phyloP scores from a whole-genome alignment of 2,888 invertebrate genomes.

The Thysanoteuthis rhombus region DNA sequence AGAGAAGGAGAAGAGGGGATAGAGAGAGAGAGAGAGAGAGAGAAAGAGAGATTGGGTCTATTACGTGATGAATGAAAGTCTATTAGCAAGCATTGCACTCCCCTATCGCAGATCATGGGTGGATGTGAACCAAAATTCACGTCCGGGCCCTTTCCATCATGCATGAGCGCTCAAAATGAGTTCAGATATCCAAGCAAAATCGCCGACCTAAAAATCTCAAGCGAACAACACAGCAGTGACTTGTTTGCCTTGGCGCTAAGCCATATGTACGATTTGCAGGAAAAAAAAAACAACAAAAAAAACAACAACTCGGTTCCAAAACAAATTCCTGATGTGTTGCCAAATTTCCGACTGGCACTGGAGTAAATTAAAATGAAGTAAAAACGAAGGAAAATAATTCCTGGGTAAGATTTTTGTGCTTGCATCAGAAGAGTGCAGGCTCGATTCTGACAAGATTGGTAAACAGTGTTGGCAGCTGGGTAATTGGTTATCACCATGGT shows the following conservation, averaged over 20 bases:
- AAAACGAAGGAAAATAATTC: not conserved
- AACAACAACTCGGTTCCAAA: not conserved
- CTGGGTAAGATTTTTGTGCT: not conserved
- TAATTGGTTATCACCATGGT: not conserved
- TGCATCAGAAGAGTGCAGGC: not conserved
- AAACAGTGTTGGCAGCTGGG: not conserved
- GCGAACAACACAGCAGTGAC: not conserved
- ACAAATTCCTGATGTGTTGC: not conserved
- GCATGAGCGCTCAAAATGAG: not conserved
- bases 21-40: no score
- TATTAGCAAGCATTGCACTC: not conserved
- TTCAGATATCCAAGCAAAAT: not conserved
- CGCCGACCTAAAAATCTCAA: not conserved
- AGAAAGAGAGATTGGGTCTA: not conserved
- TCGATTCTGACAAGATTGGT: not conserved
- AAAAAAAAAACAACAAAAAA: not conserved
- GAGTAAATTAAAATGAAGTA: not conserved
- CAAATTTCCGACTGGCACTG: not conserved
- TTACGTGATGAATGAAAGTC: not conserved
- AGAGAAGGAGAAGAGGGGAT: no score
- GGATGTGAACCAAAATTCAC: not conserved
- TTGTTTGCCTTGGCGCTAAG: not conserved
- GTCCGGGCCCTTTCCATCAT: not conserved
- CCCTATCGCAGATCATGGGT: not conserved
- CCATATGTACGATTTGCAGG: not conserved